phyloP scores from a whole-genome alignment of 2,113 vertebrate genomes.

The Hyaena hyaena region DNA sequence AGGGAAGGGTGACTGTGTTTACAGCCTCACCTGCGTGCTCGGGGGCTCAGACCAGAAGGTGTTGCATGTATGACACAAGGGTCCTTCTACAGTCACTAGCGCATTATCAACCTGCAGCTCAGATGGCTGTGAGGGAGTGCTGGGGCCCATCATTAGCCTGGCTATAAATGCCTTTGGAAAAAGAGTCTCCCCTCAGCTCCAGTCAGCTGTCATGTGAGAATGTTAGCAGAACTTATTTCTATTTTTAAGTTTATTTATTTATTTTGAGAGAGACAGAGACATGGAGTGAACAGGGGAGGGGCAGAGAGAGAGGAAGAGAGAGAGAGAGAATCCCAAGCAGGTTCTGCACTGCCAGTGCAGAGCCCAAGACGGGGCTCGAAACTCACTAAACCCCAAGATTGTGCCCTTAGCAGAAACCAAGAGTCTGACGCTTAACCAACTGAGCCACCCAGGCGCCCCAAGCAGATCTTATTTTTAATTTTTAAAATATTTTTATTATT shows the following conservation, averaged over 20 bases:
- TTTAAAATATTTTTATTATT: too few species aligned
- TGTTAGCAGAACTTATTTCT: neutral
- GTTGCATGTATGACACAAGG: neutral
- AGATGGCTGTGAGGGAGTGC: neutral
- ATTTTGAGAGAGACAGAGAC: too few species aligned
- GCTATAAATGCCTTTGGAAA: neutral
- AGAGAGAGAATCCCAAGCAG: too few species aligned
- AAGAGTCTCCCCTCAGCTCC: neutral
- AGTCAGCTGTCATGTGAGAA: neutral
- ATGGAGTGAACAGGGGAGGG: too few species aligned
- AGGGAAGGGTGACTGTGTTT: neutral
- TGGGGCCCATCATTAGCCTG: neutral
- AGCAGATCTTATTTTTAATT: neutral
- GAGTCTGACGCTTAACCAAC: too few species aligned
- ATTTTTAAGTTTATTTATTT: too few species aligned
- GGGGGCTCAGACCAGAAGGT: neutral
- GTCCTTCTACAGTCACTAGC: neutral
- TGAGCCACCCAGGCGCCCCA: too few species aligned
- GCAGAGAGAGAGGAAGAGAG: too few species aligned
- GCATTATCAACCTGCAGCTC: neutral
- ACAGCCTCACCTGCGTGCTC: neutral
- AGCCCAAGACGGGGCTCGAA: too few species aligned
- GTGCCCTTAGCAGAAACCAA: too few species aligned
- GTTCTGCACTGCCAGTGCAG: too few species aligned
- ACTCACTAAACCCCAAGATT: too few species aligned